Conservation (phyloP, 2,888 invertebrate species). For the Carpatolechia fugitivella region DNA sequence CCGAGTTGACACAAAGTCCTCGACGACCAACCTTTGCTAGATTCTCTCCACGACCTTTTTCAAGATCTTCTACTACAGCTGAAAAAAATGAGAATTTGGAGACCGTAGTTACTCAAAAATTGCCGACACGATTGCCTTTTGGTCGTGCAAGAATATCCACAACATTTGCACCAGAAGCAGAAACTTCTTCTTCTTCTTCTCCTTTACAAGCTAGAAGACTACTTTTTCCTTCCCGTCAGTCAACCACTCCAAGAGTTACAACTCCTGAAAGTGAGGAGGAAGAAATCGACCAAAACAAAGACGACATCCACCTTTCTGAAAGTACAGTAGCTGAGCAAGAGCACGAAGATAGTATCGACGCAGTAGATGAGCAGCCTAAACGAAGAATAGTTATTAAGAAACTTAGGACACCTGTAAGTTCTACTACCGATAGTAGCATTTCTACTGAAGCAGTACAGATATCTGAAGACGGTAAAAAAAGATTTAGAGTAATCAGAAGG, state of each 20-base stretch:
- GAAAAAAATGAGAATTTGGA: constrained; percentile 33
- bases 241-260: constrained; percentile 50
- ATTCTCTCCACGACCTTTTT: constrained; percentile 69
- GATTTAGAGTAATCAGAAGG: constrained; percentile 59
- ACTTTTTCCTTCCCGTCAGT: constrained; percentile 48
- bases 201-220: constrained; percentile 49
- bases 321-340: constrained; percentile 72
- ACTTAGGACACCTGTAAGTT: constrained; percentile 37
- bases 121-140: constrained; percentile 49
- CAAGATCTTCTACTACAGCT: constrained; percentile 34
- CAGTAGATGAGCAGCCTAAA: constrained; percentile 35
- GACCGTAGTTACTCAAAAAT: constrained; percentile 38
- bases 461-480: constrained; percentile 50
- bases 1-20: constrained; percentile 39
- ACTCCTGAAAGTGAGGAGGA: constrained; percentile 41
- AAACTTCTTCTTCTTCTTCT: constrained; percentile 23
- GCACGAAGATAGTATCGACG: constrained; percentile 47
- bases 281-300: constrained; percentile 57
- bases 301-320: constrained; percentile 71
- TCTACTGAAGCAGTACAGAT: constrained; percentile 47
- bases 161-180: constrained; percentile 26
- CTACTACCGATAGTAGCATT: constrained; percentile 35
- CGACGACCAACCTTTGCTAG: constrained; percentile 59
- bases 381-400: constrained; percentile 51
- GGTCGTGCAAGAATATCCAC: constrained; percentile 41